Conservation (phyloP, 2,888 invertebrate species). For the Candidula unifasciata region DNA sequence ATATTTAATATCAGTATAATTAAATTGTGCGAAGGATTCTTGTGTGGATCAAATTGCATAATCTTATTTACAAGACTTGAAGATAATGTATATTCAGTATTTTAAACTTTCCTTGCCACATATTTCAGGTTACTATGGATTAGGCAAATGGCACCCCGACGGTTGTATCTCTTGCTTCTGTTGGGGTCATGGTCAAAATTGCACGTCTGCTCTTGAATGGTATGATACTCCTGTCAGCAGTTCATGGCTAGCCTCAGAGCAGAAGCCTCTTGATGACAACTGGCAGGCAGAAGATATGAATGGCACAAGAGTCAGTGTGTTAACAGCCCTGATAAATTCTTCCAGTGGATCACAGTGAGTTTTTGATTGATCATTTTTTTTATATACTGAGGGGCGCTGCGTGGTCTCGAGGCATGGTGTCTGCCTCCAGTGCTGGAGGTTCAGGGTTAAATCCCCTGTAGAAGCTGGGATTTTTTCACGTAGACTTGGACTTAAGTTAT, state of each 20-base stretch:
- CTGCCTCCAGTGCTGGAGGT: too few species aligned
- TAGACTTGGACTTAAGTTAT: too few species aligned
- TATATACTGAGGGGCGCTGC: too few species aligned
- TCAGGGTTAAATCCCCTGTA: too few species aligned
- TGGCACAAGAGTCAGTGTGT: conserved; percentile 53
- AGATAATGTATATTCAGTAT: too few species aligned
- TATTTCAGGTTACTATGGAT: conserved; percentile 61
- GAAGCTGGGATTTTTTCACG: too few species aligned
- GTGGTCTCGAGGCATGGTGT: too few species aligned
- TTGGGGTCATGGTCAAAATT: conserved; percentile 61
- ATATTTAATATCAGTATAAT: too few species aligned
- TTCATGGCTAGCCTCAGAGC: conserved; percentile 55
- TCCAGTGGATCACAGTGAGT: conserved; percentile 9
- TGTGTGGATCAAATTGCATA: neutral
- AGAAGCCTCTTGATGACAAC: conserved; percentile 49
- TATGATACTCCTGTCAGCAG: conserved; percentile 51
- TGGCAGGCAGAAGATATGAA: conserved; percentile 46
- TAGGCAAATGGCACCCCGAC: conserved; percentile 60
- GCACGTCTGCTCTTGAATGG: conserved; percentile 61
- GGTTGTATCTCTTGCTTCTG: conserved; percentile 67
- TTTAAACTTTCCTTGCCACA: neutral
- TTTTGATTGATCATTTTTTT: neutral
- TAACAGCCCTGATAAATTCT: neutral
- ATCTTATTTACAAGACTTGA: too few species aligned
- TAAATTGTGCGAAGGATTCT: too few species aligned